Evolutionary conservation across 2,888 invertebrate species (phyloP).

Genomic region (Mylabris sibirica): DNA sequence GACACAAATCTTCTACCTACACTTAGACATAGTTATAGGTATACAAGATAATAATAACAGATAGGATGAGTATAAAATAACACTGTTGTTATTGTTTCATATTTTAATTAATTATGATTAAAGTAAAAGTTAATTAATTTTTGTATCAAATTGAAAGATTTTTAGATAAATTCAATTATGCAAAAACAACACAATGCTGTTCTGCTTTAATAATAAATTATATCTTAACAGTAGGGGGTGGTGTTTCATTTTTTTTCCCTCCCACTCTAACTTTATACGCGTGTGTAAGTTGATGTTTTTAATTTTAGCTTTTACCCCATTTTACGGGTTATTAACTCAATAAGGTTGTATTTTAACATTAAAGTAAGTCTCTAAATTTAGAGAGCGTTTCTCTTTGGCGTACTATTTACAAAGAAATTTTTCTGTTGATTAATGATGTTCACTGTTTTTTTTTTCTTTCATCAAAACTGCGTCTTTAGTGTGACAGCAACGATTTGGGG

Average conservation of each 20-base stretch:
- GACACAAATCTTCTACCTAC: background rate
- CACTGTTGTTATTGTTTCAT: background rate
- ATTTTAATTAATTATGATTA: background rate
- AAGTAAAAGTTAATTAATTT: background rate
- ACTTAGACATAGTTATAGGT: background rate
- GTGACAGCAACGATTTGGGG: too few species aligned
- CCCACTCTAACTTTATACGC: too few species aligned
- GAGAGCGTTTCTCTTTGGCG: background rate
- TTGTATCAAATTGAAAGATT: background rate
- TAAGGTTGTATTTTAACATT: conserved; percentile 2
- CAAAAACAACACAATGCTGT: background rate
- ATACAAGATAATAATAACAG: background rate
- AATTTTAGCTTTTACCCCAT: conserved; percentile 6
- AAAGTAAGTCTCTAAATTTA: background rate
- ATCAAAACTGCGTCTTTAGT: background rate
- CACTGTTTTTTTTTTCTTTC: background rate
- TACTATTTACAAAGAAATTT: background rate
- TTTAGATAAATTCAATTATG: background rate
- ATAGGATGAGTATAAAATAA: background rate
- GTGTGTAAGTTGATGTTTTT: background rate
- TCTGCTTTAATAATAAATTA: background rate
- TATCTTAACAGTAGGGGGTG: too few species aligned
- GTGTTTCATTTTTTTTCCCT: too few species aligned
- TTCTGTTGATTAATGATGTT: background rate
- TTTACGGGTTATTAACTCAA: conserved; percentile 6